Evolutionary conservation across 2,113 vertebrate species (phyloP).

Genomic region (Plectropomus leopardus): DNA sequence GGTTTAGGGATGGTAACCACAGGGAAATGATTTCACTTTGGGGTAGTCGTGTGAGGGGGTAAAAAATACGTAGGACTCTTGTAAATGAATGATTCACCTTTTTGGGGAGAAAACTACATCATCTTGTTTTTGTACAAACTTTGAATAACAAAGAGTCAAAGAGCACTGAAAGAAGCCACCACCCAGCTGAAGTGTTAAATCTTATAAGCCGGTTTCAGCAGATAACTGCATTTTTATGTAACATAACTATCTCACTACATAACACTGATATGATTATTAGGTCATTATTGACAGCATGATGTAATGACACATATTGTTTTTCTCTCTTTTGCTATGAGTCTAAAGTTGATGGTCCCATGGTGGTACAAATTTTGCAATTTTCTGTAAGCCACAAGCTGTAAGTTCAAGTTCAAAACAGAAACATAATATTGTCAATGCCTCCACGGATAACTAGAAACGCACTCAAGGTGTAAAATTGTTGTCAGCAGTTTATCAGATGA

Average conservation of each 20-base stretch:
- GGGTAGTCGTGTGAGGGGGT: neutral
- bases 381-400: neutral
- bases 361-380: neutral
- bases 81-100: neutral
- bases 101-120: neutral
- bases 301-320: conserved; percentile 24
- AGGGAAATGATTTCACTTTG: conserved; percentile 11
- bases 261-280: conserved; percentile 8
- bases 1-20: conserved; percentile 41
- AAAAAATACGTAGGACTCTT: neutral
- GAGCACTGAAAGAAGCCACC: neutral
- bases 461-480: neutral
- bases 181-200: neutral
- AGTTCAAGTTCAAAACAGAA: conserved; percentile 33
- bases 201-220: conserved; percentile 8
- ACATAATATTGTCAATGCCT: neutral
- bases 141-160: neutral
- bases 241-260: conserved; percentile 21
- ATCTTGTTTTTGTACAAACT: neutral
- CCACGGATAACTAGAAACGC: neutral
- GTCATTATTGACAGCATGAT: conserved; percentile 33
- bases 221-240: conserved; percentile 21
- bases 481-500: conserved; percentile 27
- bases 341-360: neutral
- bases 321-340: conserved; percentile 7